Percentiles rank a stretch among this genome's conserved stretches.
phyloP scores from a whole-genome alignment of 1,140 invertebrate genomes.

The Ostrea denselamellosa region DNA sequence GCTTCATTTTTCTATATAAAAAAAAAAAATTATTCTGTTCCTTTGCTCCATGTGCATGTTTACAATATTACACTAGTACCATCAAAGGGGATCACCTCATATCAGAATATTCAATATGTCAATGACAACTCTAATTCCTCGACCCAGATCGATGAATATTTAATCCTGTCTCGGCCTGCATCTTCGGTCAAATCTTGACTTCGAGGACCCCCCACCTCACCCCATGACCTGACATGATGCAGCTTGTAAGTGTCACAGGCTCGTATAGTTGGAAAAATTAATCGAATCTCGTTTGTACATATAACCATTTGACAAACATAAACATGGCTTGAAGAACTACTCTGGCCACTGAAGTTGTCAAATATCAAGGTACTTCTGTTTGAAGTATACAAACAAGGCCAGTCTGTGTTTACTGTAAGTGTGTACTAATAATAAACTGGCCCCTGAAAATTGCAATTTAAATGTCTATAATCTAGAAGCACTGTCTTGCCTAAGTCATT shows the following conservation, averaged over 20 bases:
- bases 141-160: neutral
- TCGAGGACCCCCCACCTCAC: neutral
- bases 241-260: neutral
- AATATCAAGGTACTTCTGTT: slow-evolving; percentile 14
- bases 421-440: slow-evolving; percentile 18
- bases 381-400: neutral
- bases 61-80: neutral
- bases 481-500: slow-evolving; percentile 25
- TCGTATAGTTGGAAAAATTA: neutral
- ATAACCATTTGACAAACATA: slow-evolving; percentile 21
- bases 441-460: slow-evolving; percentile 30
- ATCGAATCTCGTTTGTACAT: neutral
- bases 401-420: neutral
- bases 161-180: neutral
- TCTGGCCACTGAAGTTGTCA: slow-evolving; percentile 10
- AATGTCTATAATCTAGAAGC: slow-evolving; percentile 2
- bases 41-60: neutral
- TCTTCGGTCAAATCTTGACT: neutral
- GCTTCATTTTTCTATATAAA: neutral
- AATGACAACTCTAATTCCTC: neutral
- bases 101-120: neutral
- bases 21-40: neutral
- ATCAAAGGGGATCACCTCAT: neutral
- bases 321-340: neutral
- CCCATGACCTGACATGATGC: neutral